Conservation (phyloP, 2,113 vertebrate genomes). For the Chrysemys picta region DNA sequence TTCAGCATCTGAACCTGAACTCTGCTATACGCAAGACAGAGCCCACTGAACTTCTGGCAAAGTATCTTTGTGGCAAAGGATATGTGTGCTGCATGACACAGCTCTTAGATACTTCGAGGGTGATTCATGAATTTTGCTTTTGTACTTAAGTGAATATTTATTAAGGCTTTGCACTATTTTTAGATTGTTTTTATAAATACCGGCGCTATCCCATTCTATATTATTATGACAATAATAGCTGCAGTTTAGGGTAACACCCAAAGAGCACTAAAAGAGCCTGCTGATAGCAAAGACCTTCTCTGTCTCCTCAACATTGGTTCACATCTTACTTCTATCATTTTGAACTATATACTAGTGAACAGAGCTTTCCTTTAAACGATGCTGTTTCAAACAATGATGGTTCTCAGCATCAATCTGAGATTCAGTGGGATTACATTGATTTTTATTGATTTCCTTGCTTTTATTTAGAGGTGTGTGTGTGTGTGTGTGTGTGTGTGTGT, state of each 20-base stretch:
- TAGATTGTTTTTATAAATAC: neutral
- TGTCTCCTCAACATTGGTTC: neutral
- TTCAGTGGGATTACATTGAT: neutral
- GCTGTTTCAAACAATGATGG: neutral
- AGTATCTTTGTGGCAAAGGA: neutral
- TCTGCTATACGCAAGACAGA: fast-evolving
- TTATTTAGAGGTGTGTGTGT: neutral
- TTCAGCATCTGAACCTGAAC: neutral
- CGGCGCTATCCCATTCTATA: neutral
- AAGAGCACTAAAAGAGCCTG: fast-evolving
- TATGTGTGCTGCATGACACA: neutral
- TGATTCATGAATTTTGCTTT: neutral
- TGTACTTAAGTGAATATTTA: neutral
- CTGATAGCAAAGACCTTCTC: neutral
- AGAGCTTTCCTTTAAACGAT: neutral
- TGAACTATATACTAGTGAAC: neutral
- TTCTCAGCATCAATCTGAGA: fast-evolving
- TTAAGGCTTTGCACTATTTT: neutral
- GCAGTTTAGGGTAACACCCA: neutral
- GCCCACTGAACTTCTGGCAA: neutral
- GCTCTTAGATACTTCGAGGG: neutral
- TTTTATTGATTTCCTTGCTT: neutral
- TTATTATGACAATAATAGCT: neutral
- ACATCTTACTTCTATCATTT: neutral
- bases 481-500: no score